Evolutionary conservation across 2,113 vertebrate species (phyloP), one percentile per base, ranked within the genome.

Genomic region (Dicaeum eximium): DNA sequence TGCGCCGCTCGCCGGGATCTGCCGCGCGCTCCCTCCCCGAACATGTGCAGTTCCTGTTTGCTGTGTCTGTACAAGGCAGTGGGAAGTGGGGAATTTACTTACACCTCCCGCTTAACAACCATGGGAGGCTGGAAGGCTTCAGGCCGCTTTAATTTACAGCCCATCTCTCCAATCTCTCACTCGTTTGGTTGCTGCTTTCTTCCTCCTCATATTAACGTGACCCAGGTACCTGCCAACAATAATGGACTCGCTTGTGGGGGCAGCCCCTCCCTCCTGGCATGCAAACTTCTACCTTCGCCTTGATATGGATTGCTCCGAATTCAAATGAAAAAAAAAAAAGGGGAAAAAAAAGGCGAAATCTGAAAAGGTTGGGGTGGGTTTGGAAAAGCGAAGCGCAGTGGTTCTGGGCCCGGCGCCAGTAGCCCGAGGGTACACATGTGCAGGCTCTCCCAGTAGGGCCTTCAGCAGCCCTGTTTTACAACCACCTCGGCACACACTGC

Each of bases 391-490:
- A 97, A 98, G 96, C 97, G 97, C 97, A 97, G 96, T 98, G 98
- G 98, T 98, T 98, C 98, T 98, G 98, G 98, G 98, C 98, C 97
- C 64, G 54, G 93, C 97, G 98, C 98, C 98, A 98, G 97, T 92
- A 97, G 98, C 98, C 97, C 50, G 98, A 98, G 98, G 98, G 98
- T 97, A 98, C 98, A 98, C 98, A 98, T 98, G 98, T 98, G 98
- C 96, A 96, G 85, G 95, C 97, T 97, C 97, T 98, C 98, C 98
- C 98, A 98, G 98, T 98, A 98, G 98, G 98, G 98, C 98, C 98
- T 98, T 98, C 98, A 98, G 98, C 97, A 98, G 98, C 97, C 98
- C 98, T 98, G 98, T 98, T 98, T 98, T 98, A 98, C 98, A 98
- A 98, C 98, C 98, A 97, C 98, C 98, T 98, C 98, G 97, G 98